phyloP scores from a whole-genome alignment of 1,140 invertebrate genomes.

The Chironomus striatipennis region DNA sequence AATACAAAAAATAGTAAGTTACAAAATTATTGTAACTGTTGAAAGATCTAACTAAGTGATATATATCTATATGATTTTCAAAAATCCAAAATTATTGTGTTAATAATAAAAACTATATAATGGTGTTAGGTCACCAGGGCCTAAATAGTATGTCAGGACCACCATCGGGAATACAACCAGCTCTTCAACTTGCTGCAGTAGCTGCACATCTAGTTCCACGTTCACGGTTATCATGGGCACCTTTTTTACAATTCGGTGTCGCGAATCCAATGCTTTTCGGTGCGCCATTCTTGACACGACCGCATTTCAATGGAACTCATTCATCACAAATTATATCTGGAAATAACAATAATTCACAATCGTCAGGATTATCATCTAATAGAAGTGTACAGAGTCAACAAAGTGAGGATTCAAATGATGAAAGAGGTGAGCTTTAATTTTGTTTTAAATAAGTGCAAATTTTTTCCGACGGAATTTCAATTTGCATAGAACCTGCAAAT shows the following conservation, averaged over 20 bases:
- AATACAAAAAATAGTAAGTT: too few species aligned
- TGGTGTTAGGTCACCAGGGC: slow-evolving; percentile 27
- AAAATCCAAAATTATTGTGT: too few species aligned
- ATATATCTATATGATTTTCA: too few species aligned
- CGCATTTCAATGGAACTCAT: slow-evolving; percentile 31
- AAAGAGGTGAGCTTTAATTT: slow-evolving; percentile 40
- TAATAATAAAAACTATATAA: not conserved
- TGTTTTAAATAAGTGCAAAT: not conserved
- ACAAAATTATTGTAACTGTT: too few species aligned
- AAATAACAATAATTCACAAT: slow-evolving; percentile 29
- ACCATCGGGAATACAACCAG: slow-evolving; percentile 43
- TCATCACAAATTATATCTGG: slow-evolving; percentile 26
- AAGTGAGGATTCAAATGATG: slow-evolving; percentile 50
- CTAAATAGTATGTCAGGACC: slow-evolving; percentile 30
- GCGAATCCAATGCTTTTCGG: slow-evolving; percentile 39
- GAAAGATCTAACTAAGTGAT: too few species aligned
- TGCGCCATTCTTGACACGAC: slow-evolving; percentile 40
- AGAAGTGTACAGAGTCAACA: slow-evolving; percentile 39
- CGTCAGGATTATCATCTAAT: slow-evolving; percentile 31
- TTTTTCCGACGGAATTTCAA: not conserved
- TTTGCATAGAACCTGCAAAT: too few species aligned
- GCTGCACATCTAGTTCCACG: slow-evolving; percentile 45
- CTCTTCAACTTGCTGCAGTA: slow-evolving; percentile 47
- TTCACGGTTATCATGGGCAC: slow-evolving; percentile 45
- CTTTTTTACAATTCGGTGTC: slow-evolving; percentile 48